Evolutionary conservation across 2,797 vertebrate genomes (phyloP).

Genomic region (Protonibea diacanthus): DNA sequence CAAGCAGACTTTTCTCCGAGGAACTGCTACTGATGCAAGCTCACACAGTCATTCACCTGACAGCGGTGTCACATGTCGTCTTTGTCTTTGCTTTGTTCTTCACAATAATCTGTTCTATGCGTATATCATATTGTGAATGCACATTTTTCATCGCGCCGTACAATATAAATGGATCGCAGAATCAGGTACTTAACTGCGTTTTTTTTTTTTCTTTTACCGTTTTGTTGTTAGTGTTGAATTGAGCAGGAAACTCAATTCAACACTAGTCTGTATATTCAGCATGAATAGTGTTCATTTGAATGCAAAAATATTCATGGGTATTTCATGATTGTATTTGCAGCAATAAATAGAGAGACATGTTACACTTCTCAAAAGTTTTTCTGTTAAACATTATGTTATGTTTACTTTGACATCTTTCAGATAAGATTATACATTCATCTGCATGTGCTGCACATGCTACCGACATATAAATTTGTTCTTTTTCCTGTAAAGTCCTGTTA

Average conservation of each 20-base stretch:
- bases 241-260: neutral
- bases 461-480: neutral
- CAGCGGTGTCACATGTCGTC: conserved; percentile 33
- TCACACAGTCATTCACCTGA: conserved; percentile 53
- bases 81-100: conserved; percentile 30
- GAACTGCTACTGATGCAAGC: conserved; percentile 47
- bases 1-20: conserved; percentile 54
- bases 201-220: neutral
- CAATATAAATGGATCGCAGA: conserved; percentile 11
- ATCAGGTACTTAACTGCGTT: conserved; percentile 8
- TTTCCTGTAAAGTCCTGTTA: neutral
- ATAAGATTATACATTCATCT: conserved; percentile 22
- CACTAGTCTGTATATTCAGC: too few species aligned
- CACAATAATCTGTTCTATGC: neutral
- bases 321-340: conserved; percentile 31
- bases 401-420: conserved; percentile 36
- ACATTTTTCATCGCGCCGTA: conserved; percentile 10
- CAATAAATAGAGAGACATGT: conserved; percentile 52
- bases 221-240: neutral
- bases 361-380: conserved; percentile 47
- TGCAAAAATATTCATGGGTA: conserved; percentile 15
- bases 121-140: neutral
- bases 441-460: neutral
- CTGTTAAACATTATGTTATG: conserved; percentile 45
- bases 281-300: conserved; percentile 25